Percentiles rank a stretch among this genome's conserved stretches.
These are phyloP conservation scores for Suillia variegata DNA, from an alignment of 2,888 invertebrate genomes.

Conservation along the genomic window DNA sequence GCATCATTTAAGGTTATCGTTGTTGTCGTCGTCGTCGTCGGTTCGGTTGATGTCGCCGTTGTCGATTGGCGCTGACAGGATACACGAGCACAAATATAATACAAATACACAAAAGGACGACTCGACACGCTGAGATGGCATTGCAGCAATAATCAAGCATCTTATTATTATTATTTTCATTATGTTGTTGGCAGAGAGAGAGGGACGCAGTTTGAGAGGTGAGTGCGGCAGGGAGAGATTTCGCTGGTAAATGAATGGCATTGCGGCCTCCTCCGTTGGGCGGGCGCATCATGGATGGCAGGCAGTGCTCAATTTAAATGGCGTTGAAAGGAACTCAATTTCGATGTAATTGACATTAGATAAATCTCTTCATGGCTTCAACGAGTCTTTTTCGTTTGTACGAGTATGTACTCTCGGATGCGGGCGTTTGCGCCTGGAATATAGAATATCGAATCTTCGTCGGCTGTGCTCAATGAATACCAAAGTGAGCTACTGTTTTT, in stretches of 20 bases:
- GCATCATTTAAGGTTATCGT: slow-evolving; percentile 12
- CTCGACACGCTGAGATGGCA: slow-evolving; percentile 22
- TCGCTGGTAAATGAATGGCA: not conserved
- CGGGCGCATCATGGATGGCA: no score
- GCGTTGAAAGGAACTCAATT: slow-evolving; percentile 18
- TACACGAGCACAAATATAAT: not conserved
- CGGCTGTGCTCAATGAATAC: no score
- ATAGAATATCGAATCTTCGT: no score
- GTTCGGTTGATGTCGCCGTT: no score
- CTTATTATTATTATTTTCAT: slow-evolving; percentile 30
- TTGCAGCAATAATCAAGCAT: slow-evolving; percentile 32
- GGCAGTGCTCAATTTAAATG: slow-evolving; percentile 17
- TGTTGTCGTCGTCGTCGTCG: not conserved
- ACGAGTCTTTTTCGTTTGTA: not conserved
- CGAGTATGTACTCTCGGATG: no score
- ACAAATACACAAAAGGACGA: not conserved
- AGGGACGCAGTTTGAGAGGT: not conserved
- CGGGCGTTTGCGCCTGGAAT: no score
- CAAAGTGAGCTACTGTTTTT: no score
- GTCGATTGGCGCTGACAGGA: not conserved
- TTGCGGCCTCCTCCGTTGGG: not conserved
- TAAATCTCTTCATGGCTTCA: slow-evolving; percentile 14
- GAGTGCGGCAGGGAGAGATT: not conserved
- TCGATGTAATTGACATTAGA: slow-evolving; percentile 22
- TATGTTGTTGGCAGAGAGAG: no score